Evolutionary conservation across 2,113 vertebrate species (phyloP).

Genomic region (Channa argus): DNA sequence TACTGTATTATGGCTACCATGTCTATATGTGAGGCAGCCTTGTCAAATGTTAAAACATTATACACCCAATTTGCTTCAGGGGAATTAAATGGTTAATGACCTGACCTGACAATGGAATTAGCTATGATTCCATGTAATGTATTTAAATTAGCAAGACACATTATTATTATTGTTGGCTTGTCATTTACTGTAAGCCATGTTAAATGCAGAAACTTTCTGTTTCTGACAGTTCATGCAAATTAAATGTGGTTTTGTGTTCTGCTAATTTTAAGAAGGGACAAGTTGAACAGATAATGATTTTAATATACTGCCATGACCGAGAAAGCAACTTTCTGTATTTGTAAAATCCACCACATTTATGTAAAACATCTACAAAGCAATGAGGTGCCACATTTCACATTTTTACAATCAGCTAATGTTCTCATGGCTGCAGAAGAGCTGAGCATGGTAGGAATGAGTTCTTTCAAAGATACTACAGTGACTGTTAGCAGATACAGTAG

Average conservation of each 20-base stretch:
- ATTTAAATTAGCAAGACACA: conserved; percentile 6
- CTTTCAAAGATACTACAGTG: neutral
- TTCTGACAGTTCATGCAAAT: conserved; percentile 16
- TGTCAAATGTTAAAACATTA: conserved; percentile 36
- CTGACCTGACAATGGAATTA: conserved; percentile 27
- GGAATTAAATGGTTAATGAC: conserved; percentile 30
- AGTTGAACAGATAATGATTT: conserved; percentile 10
- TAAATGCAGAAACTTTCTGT: neutral
- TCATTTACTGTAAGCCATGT: conserved; percentile 1
- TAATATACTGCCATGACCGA: neutral
- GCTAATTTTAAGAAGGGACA: conserved; percentile 1
- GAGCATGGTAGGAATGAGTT: neutral
- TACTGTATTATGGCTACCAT: conserved; percentile 3
- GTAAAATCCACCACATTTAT: neutral
- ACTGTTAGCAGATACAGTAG: neutral
- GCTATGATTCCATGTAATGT: conserved; percentile 12
- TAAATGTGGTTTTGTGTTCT: neutral
- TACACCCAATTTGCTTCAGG: conserved; percentile 15
- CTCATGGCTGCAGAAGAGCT: conserved; percentile 2
- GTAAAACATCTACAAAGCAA: too few species aligned
- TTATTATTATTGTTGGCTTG: too few species aligned
- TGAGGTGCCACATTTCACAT: neutral
- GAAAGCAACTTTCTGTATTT: neutral
- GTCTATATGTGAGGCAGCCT: conserved; percentile 21
- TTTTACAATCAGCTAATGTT: neutral